A percentile compares a stretch with the other conserved stretches of the same genome.
phyloP scores from a whole-genome alignment of 2,888 invertebrate genomes.

The Smittia sp. region DNA sequence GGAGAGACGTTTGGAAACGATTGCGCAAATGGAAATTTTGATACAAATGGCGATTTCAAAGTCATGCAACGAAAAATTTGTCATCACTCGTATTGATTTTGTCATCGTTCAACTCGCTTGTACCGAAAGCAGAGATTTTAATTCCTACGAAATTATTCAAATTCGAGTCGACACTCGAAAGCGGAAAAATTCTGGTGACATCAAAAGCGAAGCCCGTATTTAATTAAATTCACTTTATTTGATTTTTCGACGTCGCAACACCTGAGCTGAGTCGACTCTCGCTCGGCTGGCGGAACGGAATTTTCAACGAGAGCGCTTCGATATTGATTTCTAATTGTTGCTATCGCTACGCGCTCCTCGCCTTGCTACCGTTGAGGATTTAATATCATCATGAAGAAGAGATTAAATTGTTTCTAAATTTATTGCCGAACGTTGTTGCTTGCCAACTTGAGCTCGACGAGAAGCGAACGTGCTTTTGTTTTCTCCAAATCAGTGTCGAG shows the following conservation, averaged over 20 bases:
- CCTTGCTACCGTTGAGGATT: constrained; percentile 8
- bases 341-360: constrained; percentile 23
- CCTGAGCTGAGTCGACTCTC: background rate
- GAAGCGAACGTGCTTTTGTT: background rate
- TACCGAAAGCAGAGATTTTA: background rate
- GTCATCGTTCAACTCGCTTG: background rate
- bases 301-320: background rate
- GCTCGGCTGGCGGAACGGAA: constrained; percentile 6
- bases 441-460: constrained; percentile 18
- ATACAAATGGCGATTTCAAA: constrained; percentile 27
- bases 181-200: background rate
- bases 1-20: constrained; percentile 26
- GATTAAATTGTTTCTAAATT: constrained; percentile 41
- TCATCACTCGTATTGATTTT: constrained; percentile 11
- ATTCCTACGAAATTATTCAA: background rate
- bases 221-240: background rate
- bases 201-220: constrained; percentile 7
- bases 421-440: constrained; percentile 30
- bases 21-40: constrained; percentile 40
- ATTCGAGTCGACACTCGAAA: background rate
- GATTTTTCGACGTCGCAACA: background rate
- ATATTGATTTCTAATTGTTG: constrained; percentile 41
- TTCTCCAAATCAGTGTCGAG: constrained; percentile 3
- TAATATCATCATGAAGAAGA: constrained; percentile 39
- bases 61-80: background rate